Evolutionary conservation across 2,888 invertebrate species (phyloP).

Genomic region (Troides helena): DNA sequence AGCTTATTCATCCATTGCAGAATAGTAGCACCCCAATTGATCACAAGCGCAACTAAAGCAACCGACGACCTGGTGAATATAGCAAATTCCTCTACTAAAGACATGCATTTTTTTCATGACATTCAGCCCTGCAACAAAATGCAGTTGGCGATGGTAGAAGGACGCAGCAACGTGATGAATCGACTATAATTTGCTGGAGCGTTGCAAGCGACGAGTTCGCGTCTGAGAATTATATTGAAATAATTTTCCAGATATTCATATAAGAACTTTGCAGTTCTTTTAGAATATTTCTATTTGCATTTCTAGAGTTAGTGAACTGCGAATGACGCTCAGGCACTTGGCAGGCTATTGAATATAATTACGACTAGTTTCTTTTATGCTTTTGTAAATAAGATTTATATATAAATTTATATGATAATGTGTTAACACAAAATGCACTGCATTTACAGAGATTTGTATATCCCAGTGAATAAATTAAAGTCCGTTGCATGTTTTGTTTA

Average conservation of each 20-base stretch:
- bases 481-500: no score
- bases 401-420: neutral
- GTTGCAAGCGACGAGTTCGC: conserved; percentile 22
- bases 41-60: neutral
- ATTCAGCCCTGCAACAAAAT: conserved; percentile 22
- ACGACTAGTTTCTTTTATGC: conserved; percentile 11
- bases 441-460: neutral
- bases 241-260: conserved; percentile 26
- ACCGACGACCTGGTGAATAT: no score
- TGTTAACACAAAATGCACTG: neutral
- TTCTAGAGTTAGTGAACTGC: conserved; percentile 17
- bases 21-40: neutral
- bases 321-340: conserved; percentile 16
- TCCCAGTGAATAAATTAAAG: no score
- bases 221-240: conserved; percentile 28
- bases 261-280: conserved; percentile 20
- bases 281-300: conserved; percentile 18
- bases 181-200: conserved; percentile 26
- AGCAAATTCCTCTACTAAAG: no score
- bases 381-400: conserved; percentile 1
- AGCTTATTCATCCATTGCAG: neutral
- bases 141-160: conserved; percentile 20
- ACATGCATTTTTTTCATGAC: neutral
- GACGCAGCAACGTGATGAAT: conserved; percentile 27
- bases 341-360: conserved; percentile 16